Evolutionary conservation across 2,797 vertebrate species (phyloP).

Genomic region (Tamandua tetradactyla): DNA sequence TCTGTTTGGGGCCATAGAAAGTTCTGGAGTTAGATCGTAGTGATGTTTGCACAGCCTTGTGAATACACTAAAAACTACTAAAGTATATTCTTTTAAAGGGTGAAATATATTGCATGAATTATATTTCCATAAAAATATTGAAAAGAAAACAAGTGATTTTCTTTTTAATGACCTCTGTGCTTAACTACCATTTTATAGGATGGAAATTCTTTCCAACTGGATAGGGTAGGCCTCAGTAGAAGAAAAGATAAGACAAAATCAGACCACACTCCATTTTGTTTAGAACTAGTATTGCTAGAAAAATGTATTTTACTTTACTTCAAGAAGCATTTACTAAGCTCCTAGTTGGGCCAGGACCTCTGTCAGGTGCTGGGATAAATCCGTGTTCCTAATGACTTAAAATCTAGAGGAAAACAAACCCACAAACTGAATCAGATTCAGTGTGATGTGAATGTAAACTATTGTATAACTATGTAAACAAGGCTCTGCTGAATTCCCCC

Average conservation of each 20-base stretch:
- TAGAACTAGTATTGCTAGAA: not conserved
- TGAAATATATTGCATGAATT: not conserved
- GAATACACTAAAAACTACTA: too few species aligned
- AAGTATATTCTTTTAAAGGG: not conserved
- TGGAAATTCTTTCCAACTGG: not conserved
- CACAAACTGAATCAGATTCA: not conserved
- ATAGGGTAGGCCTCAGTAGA: not conserved
- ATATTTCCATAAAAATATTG: not conserved
- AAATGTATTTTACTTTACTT: slow-evolving; percentile 6
- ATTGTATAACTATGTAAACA: not conserved
- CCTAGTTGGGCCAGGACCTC: not conserved
- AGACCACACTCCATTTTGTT: not conserved
- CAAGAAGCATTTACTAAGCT: not conserved
- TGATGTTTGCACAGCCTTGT: too few species aligned
- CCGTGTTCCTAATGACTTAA: not conserved
- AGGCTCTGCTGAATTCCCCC: not conserved
- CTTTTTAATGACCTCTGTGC: not conserved
- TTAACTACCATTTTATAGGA: not conserved
- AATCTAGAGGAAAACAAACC: not conserved
- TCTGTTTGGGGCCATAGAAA: not conserved
- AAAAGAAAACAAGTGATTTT: not conserved
- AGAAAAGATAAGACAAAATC: not conserved
- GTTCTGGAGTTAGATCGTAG: not conserved
- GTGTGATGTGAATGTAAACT: not conserved
- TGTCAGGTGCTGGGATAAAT: not conserved